phyloP scores from a whole-genome alignment of 2,888 invertebrate species.

The Neocrepidodera transversa region DNA sequence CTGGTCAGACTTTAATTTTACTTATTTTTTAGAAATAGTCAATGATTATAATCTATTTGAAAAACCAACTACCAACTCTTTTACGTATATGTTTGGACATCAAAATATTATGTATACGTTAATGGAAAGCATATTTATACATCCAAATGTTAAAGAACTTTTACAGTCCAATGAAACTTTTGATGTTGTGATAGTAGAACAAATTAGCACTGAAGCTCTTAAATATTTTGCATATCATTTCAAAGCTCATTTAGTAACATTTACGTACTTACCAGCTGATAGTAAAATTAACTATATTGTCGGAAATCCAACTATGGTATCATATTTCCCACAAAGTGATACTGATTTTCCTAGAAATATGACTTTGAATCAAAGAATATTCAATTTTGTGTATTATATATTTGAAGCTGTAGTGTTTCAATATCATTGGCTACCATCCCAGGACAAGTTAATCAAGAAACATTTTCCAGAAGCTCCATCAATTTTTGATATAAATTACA shows the following conservation, averaged over 20 bases:
- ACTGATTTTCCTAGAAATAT: conserved; percentile 3
- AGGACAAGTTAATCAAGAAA: conserved; percentile 40
- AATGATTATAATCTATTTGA: conserved; percentile 4
- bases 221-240: conserved; percentile 19
- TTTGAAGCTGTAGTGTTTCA: not conserved
- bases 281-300: conserved; percentile 12
- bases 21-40: too few relatives aligned
- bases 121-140: conserved; percentile 1
- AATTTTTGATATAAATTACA: conserved; percentile 43
- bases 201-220: conserved; percentile 12
- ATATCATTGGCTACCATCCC: conserved; percentile 37
- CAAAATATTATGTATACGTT: not conserved
- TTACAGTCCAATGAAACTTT: conserved; percentile 14
- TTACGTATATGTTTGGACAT: conserved; percentile 5
- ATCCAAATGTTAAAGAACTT: conserved; percentile 9
- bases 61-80: conserved; percentile 4
- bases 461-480: conserved; percentile 45
- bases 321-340: conserved; percentile 8
- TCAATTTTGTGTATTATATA: conserved; percentile 3
- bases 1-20: not conserved
- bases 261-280: too few relatives aligned
- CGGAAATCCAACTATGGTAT: conserved; percentile 17
- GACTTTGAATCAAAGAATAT: conserved; percentile 9
- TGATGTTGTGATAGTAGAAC: conserved; percentile 18
- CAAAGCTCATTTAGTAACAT: too few relatives aligned